Conservation (phyloP, 92 coral and sea anemone species). For the Muricea muricata region DNA sequence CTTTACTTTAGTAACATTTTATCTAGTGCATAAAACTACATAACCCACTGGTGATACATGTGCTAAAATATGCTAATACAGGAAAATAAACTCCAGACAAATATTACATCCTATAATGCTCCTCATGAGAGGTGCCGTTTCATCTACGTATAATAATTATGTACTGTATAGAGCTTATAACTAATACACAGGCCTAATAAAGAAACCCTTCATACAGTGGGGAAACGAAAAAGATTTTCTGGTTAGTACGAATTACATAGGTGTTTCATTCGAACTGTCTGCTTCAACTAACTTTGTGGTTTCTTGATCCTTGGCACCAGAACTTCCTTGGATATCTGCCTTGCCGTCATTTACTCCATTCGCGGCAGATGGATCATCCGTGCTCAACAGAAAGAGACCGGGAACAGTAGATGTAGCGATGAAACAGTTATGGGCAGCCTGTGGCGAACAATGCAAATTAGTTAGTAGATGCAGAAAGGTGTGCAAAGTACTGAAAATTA, state of each 20-base stretch:
- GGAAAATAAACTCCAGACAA: too few relatives aligned
- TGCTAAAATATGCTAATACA: too few relatives aligned
- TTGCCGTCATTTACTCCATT: background rate
- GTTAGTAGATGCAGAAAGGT: too few relatives aligned
- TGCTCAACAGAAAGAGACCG: constrained; percentile 27
- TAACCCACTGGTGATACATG: too few relatives aligned
- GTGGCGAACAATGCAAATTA: too few relatives aligned
- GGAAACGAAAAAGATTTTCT: background rate
- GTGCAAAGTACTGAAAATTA: too few relatives aligned
- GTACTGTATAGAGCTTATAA: background rate
- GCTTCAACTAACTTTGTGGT: constrained; percentile 43
- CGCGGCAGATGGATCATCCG: constrained; percentile 10
- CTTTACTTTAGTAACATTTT: too few relatives aligned
- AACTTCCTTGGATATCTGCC: background rate
- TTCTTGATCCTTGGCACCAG: constrained; percentile 23
- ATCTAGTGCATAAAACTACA: too few relatives aligned
- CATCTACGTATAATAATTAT: too few relatives aligned
- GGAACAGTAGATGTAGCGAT: constrained; percentile 6
- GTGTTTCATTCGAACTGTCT: constrained; percentile 22
- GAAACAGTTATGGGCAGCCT: constrained; percentile 34
- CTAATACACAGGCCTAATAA: background rate
- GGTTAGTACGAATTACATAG: constrained; percentile 11
- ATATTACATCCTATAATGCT: background rate
- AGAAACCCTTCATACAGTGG: background rate
- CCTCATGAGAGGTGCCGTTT: too few relatives aligned